phyloP scores from a whole-genome alignment of 2,888 invertebrate genomes.

The Hemicrepidius hirtus region DNA sequence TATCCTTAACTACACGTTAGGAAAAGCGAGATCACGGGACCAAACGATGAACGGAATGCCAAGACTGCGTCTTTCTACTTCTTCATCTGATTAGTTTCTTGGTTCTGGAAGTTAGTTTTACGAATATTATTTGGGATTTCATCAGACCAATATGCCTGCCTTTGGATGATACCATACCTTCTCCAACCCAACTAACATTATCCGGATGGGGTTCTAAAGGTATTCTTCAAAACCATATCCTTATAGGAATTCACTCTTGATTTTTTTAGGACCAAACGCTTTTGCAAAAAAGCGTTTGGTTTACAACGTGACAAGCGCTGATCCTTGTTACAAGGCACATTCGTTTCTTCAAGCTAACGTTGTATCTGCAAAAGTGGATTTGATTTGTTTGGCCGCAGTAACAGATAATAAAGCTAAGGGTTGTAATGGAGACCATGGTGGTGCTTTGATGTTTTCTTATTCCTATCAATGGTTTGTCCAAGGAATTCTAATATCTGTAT shows the following conservation, averaged over 20 bases:
- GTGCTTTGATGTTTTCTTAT: slow-evolving; percentile 41
- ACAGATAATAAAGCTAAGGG: slow-evolving; percentile 23
- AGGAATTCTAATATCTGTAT: slow-evolving; percentile 14
- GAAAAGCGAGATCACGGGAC: no score
- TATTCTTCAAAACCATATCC: no score
- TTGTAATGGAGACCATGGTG: slow-evolving; percentile 41
- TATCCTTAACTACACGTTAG: no score
- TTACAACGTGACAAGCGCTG: slow-evolving; percentile 19
- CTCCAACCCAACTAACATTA: no score
- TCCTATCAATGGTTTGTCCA: slow-evolving; percentile 37
- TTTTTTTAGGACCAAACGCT: slow-evolving; percentile 1
- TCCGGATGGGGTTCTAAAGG: no score
- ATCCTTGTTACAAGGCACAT: slow-evolving; percentile 34
- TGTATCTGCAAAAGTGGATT: slow-evolving; percentile 25
- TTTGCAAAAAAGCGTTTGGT: slow-evolving; percentile 27
- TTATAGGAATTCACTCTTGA: slow-evolving; percentile 2
- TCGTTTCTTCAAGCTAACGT: slow-evolving; percentile 16
- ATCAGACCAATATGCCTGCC: no score
- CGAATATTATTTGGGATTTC: no score
- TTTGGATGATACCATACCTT: no score
- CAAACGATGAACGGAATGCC: no score
- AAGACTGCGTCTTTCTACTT: no score
- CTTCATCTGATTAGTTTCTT: no score
- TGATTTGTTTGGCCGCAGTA: slow-evolving; percentile 20
- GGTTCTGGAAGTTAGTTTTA: no score